Evolutionary conservation across 2,797 vertebrate species (phyloP), one percentile per base, ranked within the genome.

Genomic region (Periparus ater): DNA sequence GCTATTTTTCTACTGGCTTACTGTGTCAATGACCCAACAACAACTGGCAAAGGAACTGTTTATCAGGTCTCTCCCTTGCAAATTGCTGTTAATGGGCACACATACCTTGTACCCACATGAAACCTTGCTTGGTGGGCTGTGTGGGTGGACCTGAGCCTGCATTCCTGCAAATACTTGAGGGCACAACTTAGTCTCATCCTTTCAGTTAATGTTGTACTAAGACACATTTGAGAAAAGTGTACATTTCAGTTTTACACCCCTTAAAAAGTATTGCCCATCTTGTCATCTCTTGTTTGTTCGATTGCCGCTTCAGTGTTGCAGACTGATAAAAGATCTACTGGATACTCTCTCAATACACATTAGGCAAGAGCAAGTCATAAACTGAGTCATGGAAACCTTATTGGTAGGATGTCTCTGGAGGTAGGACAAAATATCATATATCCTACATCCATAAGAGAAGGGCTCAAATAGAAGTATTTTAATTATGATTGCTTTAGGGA

Each of bases 121-220:
- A 94, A 81, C 76, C 44, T 74, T 63, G 20, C 74, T 76, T 81
- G 82, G 85, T 84, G 82, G 79, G 82, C 70, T 70, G 72, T 47
- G 72, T 89, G 91, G 84, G 88, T 83, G 74, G 57, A 94, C 80
- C 45, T 13, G 16, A 66, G 30, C 71, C 62, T 71, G 22, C 51
- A 73, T 86, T 92, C 76, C 82, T 93, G 62, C 76, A 85, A 77
- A 83, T 70, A 58, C n/a, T 60, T 85, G 62, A 92, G 55, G 44
- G 73, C 51, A 79, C 70, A 73, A 53, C 44, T 48, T 44, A 60
- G 51, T 84, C 36, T 38, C 34, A 74, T 91, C 22, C n/a, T 88
- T 55, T 38, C n/a, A 45, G 32, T 57, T 63, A n/a, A 11, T 48
- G 26, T 77, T 68, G 32, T 62, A 26, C 66, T 57, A 61, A 75